Percentiles rank a stretch among this genome's conserved stretches.
phyloP scores from a whole-genome alignment of 2,888 invertebrate genomes.

The Oscheius sp. region DNA sequence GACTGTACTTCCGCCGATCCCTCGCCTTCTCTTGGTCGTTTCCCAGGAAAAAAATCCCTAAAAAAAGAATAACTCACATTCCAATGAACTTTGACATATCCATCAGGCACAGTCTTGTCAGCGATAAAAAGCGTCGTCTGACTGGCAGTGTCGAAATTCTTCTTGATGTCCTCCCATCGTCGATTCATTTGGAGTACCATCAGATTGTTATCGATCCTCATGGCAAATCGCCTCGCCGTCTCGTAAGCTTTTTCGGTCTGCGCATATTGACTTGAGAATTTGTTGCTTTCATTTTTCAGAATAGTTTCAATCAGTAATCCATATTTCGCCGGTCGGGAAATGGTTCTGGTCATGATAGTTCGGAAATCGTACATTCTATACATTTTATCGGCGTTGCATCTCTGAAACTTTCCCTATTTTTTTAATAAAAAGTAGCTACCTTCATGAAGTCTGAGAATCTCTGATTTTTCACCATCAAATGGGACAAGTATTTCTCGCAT shows the following conservation, averaged over 20 bases:
- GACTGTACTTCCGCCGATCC: background rate
- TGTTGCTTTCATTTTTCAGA: constrained; percentile 49
- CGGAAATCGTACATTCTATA: constrained; percentile 56
- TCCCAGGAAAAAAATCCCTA: background rate
- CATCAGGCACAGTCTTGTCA: constrained; percentile 34
- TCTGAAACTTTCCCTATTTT: constrained; percentile 19
- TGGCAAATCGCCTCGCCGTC: constrained; percentile 53
- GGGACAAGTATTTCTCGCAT: constrained; percentile 47
- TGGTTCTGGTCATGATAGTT: constrained; percentile 56
- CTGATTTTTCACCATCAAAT: constrained; percentile 45
- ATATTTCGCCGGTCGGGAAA: constrained; percentile 58
- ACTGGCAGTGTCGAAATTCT: constrained; percentile 45
- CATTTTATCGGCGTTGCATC: constrained; percentile 40
- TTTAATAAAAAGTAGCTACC: constrained; percentile 17
- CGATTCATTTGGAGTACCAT: constrained; percentile 51
- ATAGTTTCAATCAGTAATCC: constrained; percentile 57
- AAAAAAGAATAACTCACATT: constrained; percentile 12
- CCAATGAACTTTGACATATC: constrained; percentile 17
- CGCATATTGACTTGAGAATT: constrained; percentile 41
- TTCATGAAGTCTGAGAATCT: constrained; percentile 55
- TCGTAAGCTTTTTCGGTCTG: constrained; percentile 41
- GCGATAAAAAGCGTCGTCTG: constrained; percentile 43
- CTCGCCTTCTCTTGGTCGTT: background rate
- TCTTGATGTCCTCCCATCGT: constrained; percentile 54
- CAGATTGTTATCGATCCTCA: constrained; percentile 56